phyloP scores from a whole-genome alignment of 2,113 vertebrate species.

The Ailuropoda melanoleuca region DNA sequence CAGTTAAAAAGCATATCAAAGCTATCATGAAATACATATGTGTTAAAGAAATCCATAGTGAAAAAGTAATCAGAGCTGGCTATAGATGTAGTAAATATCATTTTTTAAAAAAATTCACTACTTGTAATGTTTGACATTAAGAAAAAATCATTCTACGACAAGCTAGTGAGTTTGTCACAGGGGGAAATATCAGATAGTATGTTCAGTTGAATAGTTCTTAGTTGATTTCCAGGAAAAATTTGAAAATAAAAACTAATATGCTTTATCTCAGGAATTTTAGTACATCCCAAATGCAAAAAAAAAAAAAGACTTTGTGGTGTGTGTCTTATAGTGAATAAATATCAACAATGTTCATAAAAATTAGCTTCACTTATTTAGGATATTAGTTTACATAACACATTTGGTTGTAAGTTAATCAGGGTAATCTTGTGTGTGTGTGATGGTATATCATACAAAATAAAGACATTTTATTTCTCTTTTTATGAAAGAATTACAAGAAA shows the following conservation, averaged over 20 bases:
- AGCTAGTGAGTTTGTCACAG: background rate
- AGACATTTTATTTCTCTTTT: background rate
- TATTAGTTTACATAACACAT: background rate
- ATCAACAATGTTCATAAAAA: background rate
- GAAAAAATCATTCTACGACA: background rate
- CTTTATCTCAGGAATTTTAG: background rate
- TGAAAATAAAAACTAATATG: background rate
- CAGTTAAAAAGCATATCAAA: background rate
- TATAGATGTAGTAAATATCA: background rate
- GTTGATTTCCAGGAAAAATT: background rate
- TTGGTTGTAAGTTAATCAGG: background rate
- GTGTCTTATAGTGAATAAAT: background rate
- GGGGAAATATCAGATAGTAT: background rate
- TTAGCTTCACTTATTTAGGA: background rate
- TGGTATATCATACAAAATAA: background rate
- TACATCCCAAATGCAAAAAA: background rate
- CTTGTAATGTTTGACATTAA: background rate
- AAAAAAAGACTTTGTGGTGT: background rate
- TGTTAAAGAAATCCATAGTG: background rate
- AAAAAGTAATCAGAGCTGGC: background rate
- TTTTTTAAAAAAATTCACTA: background rate
- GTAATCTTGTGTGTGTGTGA: background rate
- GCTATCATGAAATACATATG: background rate
- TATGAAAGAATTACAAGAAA: background rate
- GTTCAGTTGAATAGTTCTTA: background rate